Evolutionary conservation across 2,888 invertebrate genomes (phyloP), one percentile per base, ranked within the genome.

Genomic region (Papilio demoleus): DNA sequence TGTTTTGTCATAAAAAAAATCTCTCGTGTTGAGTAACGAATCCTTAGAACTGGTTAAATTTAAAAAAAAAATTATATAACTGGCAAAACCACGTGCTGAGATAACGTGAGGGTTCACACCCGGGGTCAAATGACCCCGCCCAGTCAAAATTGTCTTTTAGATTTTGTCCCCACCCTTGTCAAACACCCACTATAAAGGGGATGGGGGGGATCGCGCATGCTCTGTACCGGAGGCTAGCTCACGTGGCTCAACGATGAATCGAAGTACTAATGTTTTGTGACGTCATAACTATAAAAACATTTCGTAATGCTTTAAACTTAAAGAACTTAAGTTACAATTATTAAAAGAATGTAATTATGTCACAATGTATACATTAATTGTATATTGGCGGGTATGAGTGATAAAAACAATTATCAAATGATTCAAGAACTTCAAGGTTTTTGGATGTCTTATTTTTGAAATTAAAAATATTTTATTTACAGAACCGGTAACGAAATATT

Each of bases 51-150:
- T 2, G n/a, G 27, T 8, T 53, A n/a, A n/a, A 17, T n/a, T 27
- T n/a, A 50, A 50, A 50, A 24, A 50, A 50, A 24, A 47, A 4
- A 47, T 17, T 42, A n/a, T n/a, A 31, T 45, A 4, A n/a, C 5
- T 22, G 1, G 4, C 4, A 14, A 14, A 9, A 27, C 53, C 53
- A 53, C 53, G 53, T 53, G 53, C 9, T n/a, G 27, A 53, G n/a
- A n/a, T 53, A 53, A 53, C 53, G 53, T 27, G 53, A 27, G 24
- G 6, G 27, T 27, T 27, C n/a, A n/a, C 27, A 27, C 27, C 31
- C 27, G 53, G 27, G 50, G 31, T 56, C 53, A 56, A 17, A 27
- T 56, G n/a, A 17, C 53, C 31, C 53, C 53, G 31, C 53, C 53
- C 53, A 4, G 11, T 56, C 17, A 2, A 11, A 56, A 56, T 31